Base-by-base conservation (phyloP, 2,888 invertebrate genomes). In the Eutolmus rufibarbis region DNA sequence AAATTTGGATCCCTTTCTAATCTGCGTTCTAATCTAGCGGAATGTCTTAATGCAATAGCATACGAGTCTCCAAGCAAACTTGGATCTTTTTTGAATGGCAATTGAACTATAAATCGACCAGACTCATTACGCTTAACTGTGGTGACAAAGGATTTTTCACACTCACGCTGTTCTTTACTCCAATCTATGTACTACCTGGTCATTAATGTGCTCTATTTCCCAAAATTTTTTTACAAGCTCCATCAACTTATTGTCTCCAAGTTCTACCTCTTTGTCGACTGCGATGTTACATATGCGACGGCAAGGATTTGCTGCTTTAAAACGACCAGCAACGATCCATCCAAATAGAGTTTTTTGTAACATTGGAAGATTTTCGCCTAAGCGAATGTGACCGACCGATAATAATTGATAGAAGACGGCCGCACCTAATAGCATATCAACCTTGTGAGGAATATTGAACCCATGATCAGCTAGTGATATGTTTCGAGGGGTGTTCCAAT, bases 1-100 rank as follows among this genome's bases (percentile, higher is more conserved):
- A 88, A 56, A n/a, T 88, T 84, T 9, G 56, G 46, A 1, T 87
- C 40, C 23, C 87, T 86, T 4, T 79, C 28, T 12, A 89, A 74
- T 19, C 88, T 78, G 76, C 76, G 88, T 79, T 89, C 88, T 74
- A 87, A 88, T 8, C 88, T 19, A 31, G 31, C 2, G 9, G 28
- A 31, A 74, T 31, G 28, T 1, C 7, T 23, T 14, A 74, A 12
- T 23, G 74, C 74, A 2, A 31, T 14, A 14, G 28, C 31, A 14
- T 19, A 74, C 2, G 74, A 74, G 5, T 74, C 28, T 9, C 74
- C 74, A 9, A 74, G 31, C 16, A 31, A 3, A 23, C 7, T 74
- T 74, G 74, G 23, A 74, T 28, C 31, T 5, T 3, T 28, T 31
- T 74, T 74, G 5, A 74, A 74, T 2, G 74, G 74, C 14, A 74